phyloP scores from a whole-genome alignment of 2,113 vertebrate genomes.

The Zosterops lateralis region DNA sequence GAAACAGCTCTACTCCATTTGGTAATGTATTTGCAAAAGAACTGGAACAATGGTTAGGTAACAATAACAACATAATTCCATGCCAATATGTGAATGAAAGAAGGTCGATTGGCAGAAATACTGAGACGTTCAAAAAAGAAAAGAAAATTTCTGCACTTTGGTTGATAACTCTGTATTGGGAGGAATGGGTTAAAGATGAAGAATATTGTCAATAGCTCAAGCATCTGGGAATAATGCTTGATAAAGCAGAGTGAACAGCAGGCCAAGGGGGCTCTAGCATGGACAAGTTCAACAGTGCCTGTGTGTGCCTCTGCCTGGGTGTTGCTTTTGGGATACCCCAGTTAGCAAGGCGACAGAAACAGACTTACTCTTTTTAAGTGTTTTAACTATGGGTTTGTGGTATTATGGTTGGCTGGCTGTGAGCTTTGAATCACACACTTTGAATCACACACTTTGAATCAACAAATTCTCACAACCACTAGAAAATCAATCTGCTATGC shows the following conservation, averaged over 20 bases:
- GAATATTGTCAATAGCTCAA: background rate
- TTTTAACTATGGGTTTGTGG: background rate
- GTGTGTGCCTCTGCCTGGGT: background rate
- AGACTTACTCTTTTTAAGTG: background rate
- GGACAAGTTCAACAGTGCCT: background rate
- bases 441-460: background rate
- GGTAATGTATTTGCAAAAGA: background rate
- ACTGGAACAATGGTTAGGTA: background rate
- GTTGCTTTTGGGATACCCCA: background rate
- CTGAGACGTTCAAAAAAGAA: background rate
- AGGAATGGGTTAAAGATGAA: background rate
- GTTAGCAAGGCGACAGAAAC: rapidly evolving
- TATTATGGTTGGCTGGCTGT: background rate
- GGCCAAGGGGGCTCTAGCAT: background rate
- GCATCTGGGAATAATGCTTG: background rate
- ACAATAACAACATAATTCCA: background rate
- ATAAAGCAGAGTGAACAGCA: background rate
- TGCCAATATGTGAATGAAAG: background rate
- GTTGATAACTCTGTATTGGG: background rate
- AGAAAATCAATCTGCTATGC: background rate
- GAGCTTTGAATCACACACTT: background rate
- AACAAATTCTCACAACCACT: background rate
- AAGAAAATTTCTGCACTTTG: background rate
- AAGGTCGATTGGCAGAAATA: background rate
- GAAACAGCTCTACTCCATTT: background rate